Conservation (phyloP, 1,140 invertebrate genomes). For the Propsilocerus akamusi region DNA sequence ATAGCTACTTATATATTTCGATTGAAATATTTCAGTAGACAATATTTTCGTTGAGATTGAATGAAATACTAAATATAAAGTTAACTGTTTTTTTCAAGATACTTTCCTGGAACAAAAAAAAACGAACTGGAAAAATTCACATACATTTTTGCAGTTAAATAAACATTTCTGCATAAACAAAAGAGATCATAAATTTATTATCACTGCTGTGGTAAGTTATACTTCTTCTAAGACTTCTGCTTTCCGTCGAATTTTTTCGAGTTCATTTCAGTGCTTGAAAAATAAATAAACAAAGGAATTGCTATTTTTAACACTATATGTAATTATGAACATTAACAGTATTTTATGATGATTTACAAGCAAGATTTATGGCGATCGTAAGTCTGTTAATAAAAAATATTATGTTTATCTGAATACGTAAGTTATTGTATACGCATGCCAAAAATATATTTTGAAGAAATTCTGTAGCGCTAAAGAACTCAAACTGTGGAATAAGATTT, state of each 20-base stretch:
- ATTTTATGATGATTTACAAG: background rate
- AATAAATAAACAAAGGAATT: background rate
- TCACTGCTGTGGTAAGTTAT: background rate
- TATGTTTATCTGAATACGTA: background rate
- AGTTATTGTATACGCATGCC: background rate
- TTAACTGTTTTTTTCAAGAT: no score
- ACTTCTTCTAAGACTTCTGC: background rate
- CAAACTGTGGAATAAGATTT: no score
- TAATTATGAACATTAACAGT: background rate
- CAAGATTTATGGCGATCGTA: background rate
- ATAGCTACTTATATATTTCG: no score
- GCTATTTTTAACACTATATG: background rate
- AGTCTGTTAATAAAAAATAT: background rate
- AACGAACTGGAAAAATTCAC: no score
- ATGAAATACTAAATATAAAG: no score
- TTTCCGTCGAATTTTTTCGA: background rate
- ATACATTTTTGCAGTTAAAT: no score
- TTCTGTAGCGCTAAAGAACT: no score
- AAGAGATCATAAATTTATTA: background rate
- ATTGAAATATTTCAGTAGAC: no score
- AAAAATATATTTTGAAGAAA: no score
- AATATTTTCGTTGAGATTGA: no score
- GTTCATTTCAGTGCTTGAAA: background rate
- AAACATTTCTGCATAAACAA: slow-evolving; percentile 2
- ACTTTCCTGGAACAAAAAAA: no score